Evolutionary conservation across 2,113 vertebrate species (phyloP), one percentile per base, ranked within the genome.

Genomic region (Gnathonemus echidnorhynchus): DNA sequence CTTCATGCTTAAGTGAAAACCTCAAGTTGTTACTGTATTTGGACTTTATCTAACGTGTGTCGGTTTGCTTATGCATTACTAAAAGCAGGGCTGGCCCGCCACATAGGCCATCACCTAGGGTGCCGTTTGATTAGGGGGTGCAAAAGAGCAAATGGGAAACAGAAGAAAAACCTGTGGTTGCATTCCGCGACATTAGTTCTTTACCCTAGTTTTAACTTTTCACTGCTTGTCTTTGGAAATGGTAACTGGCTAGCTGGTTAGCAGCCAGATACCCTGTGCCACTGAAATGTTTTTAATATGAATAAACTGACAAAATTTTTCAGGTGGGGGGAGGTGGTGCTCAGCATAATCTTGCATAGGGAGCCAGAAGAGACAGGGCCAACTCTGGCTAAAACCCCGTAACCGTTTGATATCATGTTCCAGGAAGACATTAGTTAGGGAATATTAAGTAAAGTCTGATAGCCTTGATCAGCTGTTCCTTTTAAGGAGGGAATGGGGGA

Each of bases 371-470:
- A n/a, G 8, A n/a, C 24, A 66, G 58, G 62, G n/a, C 7, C n/a
- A 11, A 3, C 10, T 70, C 62, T 31, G n/a, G 62, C 87, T 89
- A 86, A 89, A 89, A 89, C 52, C 80, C 53, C 8, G 83, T 58
- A 89, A 31, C 42, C 13, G n/a, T 58, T 86, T 84, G 80, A 45
- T 35, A 24, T 24, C 17, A 45, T 89, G 21, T 27, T 89, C 87
- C 17, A 42, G 50, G 35, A 86, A 89, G 50, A 35, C 17, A 66
- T 56, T 35, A 42, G 7, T 89, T 49, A 35, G n/a, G 39, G 17
- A 85, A 35, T n/a, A 58, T 66, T 62, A 70, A 74, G 85, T 52
- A 77, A 42, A 27, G n/a, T 53, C 4, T 19, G 50, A 53, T 48
- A 62, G 85, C 24, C 46, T 42, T 15, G 5, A 0, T n/a, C 62